A percentile compares a stretch with the other conserved stretches of the same genome.
Evolutionary conservation across 1,140 invertebrate genomes (phyloP).

Genomic region (Platyura marginata): DNA sequence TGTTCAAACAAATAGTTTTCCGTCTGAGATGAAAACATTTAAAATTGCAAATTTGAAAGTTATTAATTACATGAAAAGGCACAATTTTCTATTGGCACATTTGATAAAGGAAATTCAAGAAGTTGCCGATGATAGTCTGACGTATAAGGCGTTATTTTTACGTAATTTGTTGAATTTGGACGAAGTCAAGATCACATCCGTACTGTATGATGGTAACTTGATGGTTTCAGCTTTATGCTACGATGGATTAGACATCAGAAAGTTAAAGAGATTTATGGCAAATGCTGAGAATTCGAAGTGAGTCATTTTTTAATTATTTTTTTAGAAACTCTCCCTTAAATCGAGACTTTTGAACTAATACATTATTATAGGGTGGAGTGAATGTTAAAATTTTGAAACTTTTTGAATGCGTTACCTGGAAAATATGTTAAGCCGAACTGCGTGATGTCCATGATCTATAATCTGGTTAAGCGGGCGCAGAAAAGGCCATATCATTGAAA

Average conservation of each 20-base stretch:
- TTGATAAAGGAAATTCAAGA: constrained; percentile 30
- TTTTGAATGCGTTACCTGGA: neutral
- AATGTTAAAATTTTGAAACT: neutral
- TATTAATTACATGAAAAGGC: constrained; percentile 31
- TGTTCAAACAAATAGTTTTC: neutral
- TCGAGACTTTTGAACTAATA: neutral
- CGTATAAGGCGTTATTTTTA: constrained; percentile 18
- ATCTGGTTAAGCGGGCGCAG: neutral
- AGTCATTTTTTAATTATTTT: neutral
- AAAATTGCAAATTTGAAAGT: too few species aligned
- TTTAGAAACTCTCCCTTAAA: neutral
- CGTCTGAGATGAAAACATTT: constrained; percentile 12
- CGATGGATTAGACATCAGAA: constrained; percentile 13
- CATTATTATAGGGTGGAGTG: too few species aligned
- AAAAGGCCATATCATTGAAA: too few species aligned
- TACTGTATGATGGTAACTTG: constrained; percentile 27
- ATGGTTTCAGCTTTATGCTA: constrained; percentile 28
- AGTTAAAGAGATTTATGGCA: constrained; percentile 7
- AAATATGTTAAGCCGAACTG: neutral
- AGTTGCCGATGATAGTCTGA: constrained; percentile 14
- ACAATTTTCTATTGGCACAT: constrained; percentile 35
- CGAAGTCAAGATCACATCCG: constrained; percentile 22
- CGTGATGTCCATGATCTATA: neutral
- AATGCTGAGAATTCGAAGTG: neutral
- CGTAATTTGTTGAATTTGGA: constrained; percentile 26